Conservation (phyloP, 2,888 invertebrate genomes). For the Lacanobia wlatinum region DNA sequence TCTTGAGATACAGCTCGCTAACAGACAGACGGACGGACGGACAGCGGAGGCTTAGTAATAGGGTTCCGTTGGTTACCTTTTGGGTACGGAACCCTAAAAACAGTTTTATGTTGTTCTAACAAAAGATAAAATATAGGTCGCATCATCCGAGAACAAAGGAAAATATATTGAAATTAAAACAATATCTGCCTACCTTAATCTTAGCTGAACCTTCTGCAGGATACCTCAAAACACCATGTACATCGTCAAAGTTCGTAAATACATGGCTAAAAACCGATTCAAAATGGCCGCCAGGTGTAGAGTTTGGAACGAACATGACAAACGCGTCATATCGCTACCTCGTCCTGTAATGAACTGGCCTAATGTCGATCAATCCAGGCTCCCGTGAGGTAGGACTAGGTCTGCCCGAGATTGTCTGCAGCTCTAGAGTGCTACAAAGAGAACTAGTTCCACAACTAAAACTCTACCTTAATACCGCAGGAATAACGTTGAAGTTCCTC, state of each 20-base stretch:
- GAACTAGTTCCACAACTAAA: constrained; percentile 64
- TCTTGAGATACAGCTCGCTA: no score
- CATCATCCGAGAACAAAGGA: neutral
- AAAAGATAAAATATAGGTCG: no score
- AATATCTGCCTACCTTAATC: constrained; percentile 22
- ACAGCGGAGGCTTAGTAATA: no score
- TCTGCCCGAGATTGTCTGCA: constrained; percentile 73
- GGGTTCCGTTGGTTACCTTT: no score
- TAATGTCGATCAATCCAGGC: constrained; percentile 32
- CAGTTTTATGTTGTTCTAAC: no score
- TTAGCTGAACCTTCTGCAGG: neutral
- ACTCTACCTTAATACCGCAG: constrained; percentile 46
- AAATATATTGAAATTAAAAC: neutral
- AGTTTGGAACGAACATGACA: neutral
- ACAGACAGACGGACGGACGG: no score
- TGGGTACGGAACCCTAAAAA: no score
- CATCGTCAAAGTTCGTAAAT: neutral
- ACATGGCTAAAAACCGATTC: neutral
- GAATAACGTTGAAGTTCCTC: constrained; percentile 50
- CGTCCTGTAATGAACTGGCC: constrained; percentile 22
- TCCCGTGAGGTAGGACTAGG: constrained; percentile 61
- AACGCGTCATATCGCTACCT: constrained; percentile 20
- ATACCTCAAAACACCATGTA: neutral
- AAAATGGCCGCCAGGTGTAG: neutral
- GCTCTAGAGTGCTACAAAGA: constrained; percentile 72